Base-by-base conservation (phyloP, 2,888 invertebrate species). In the Pristionchus fissidentatus region DNA sequence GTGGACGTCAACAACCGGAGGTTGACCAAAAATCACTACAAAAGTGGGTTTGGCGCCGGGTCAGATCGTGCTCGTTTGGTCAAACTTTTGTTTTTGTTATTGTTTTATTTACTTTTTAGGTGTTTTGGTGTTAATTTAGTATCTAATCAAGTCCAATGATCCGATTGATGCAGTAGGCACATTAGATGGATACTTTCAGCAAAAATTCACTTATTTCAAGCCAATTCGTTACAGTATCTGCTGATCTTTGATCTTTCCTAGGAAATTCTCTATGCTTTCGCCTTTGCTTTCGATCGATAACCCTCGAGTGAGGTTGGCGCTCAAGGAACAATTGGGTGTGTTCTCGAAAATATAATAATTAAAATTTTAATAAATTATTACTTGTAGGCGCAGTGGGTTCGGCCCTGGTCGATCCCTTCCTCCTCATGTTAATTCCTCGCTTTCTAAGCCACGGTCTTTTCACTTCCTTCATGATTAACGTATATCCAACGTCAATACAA, bases 381-480 rank as follows among this genome's bases (percentile, higher is more conserved):
- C n/a, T n/a, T n/a, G n/a, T 19, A 77, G 75, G 35, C 2, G 75
- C 46, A 32, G 19, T 32, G 7, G 46, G n/a, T 8, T 77, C 75
- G 19, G 49, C 41, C 1, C 46, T 77, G 5, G 49, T 46, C 1
- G 41, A 79, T 57, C 79, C 79, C 0, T 57, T 35, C 38, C 38
- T 79, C 32, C 38, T 79, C 46, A 77, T 77, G 41, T 57, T 79
- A 35, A 57, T 79, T 57, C 79, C 79, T 57, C 79, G 79, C 1
- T 79, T 79, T 22, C 79, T 79, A 35, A 57, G 35, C 41, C 57
- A 41, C 26, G 79, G 79, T 57, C 79, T 79, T n/a, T 79, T 79
- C 79, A 35, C 35, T n/a, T 38, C 79, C 7, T 79, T 79, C 57
- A 57, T 38, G 38, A 79, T 79, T 55, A 79, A 79, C 29, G 22